Conservation (phyloP, 2,797 vertebrate genomes). For the Tenualosa ilisha region DNA sequence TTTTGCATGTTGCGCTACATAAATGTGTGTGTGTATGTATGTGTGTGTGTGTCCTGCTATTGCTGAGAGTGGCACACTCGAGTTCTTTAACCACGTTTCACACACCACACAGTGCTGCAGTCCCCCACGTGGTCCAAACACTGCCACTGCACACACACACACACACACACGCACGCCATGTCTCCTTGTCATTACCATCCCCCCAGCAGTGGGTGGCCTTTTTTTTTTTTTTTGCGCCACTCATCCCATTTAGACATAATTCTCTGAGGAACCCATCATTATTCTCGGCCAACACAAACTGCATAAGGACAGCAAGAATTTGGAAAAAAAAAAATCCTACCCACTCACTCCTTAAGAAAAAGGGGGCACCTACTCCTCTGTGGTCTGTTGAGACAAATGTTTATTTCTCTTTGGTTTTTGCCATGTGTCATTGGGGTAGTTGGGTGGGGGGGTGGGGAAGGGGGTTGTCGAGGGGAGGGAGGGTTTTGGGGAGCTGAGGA, state of each 20-base stretch:
- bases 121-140: not conserved
- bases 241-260: not conserved
- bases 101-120: not conserved
- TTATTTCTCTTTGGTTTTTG: not conserved
- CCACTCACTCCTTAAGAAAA: not conserved
- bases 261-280: not conserved
- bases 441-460: not conserved
- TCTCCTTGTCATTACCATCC: not conserved
- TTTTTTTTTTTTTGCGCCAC: not conserved
- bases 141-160: not conserved
- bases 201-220: not conserved
- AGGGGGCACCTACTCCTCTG: not conserved
- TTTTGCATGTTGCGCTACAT: not conserved
- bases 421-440: not conserved
- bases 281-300: not conserved
- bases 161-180: not conserved
- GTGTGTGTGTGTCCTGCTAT: constrained; percentile 30
- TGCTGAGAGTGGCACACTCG: constrained; percentile 35
- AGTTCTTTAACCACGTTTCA: not conserved
- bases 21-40: constrained; percentile 1
- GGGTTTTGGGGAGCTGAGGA: not conserved
- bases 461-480: not conserved
- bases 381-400: not conserved
- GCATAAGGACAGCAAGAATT: not conserved
- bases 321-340: not conserved